Conservation (phyloP, 2,797 vertebrate species). For the Channallabes apus region DNA sequence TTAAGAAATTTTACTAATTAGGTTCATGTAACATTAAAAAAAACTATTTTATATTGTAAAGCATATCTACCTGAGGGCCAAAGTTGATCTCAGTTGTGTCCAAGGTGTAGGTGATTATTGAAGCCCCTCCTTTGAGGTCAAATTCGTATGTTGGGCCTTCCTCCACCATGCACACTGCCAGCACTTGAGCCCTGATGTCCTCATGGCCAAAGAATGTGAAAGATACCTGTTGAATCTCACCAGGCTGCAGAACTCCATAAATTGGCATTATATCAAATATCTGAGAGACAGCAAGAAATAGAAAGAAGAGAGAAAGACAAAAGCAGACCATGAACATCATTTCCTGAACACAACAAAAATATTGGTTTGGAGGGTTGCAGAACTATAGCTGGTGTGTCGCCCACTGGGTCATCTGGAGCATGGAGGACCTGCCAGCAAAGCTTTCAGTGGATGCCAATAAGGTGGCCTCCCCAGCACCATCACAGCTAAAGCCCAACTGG, state of each 20-base stretch:
- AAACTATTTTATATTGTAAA: neutral
- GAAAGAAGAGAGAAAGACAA: neutral
- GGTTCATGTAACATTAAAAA: neutral
- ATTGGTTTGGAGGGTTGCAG: neutral
- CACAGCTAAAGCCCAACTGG: no score
- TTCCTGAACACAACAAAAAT: neutral
- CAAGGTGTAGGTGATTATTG: slow-evolving; percentile 77
- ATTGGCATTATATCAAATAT: slow-evolving; percentile 84
- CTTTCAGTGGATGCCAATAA: no score
- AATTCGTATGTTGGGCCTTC: slow-evolving; percentile 83
- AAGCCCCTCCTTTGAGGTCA: slow-evolving; percentile 78
- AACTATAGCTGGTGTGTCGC: no score
- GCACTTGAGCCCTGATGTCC: slow-evolving; percentile 67
- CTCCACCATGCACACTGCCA: slow-evolving; percentile 79
- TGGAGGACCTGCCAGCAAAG: no score
- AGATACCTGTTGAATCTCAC: slow-evolving; percentile 69
- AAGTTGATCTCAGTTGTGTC: slow-evolving; percentile 73
- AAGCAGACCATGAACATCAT: neutral
- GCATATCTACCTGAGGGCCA: slow-evolving; percentile 78
- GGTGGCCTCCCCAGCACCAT: no score
- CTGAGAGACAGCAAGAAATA: slow-evolving; percentile 62
- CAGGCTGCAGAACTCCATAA: slow-evolving; percentile 74
- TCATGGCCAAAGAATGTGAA: slow-evolving; percentile 84
- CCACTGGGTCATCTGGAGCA: no score
- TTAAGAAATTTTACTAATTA: neutral